Conservation (phyloP, 2,113 vertebrate genomes). For the Hepsetus odoe region DNA sequence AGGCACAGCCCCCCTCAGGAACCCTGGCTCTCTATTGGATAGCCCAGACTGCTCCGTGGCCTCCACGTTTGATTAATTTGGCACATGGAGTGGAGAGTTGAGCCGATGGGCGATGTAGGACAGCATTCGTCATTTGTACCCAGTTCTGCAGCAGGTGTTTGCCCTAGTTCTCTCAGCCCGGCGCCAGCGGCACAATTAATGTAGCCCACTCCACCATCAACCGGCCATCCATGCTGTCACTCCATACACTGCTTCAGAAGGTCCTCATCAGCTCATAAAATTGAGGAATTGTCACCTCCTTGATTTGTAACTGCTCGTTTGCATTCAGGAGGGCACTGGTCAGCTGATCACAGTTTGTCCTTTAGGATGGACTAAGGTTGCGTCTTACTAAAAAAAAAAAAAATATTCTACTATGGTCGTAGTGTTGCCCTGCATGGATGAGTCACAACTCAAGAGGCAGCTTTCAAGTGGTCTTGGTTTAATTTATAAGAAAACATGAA, state of each 20-base stretch:
- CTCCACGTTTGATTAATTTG: slow-evolving; percentile 73
- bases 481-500: too few relatives aligned
- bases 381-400: too few relatives aligned
- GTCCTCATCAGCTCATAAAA: background rate
- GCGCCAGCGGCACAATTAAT: slow-evolving; percentile 71
- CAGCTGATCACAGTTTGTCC: too few relatives aligned
- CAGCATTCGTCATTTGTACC: slow-evolving; percentile 79
- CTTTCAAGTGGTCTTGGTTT: too few relatives aligned
- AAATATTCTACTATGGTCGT: too few relatives aligned
- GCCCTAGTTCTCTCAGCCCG: slow-evolving; percentile 74
- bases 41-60: slow-evolving; percentile 61
- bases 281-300: background rate
- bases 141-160: slow-evolving; percentile 77
- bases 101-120: slow-evolving; percentile 74
- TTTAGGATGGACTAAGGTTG: too few relatives aligned
- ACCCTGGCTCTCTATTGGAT: slow-evolving; percentile 54
- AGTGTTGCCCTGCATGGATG: too few relatives aligned
- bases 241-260: slow-evolving; percentile 47
- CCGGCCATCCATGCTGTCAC: slow-evolving; percentile 25
- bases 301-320: too few relatives aligned
- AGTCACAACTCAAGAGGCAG: too few relatives aligned
- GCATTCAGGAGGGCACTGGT: too few relatives aligned
- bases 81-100: slow-evolving; percentile 65
- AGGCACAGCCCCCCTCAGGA: slow-evolving; percentile 60
- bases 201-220: slow-evolving; percentile 57